Evolutionary conservation across 2,888 invertebrate species (phyloP), one percentile per base, ranked within the genome.

Genomic region (Trissoscelio sp.): DNA sequence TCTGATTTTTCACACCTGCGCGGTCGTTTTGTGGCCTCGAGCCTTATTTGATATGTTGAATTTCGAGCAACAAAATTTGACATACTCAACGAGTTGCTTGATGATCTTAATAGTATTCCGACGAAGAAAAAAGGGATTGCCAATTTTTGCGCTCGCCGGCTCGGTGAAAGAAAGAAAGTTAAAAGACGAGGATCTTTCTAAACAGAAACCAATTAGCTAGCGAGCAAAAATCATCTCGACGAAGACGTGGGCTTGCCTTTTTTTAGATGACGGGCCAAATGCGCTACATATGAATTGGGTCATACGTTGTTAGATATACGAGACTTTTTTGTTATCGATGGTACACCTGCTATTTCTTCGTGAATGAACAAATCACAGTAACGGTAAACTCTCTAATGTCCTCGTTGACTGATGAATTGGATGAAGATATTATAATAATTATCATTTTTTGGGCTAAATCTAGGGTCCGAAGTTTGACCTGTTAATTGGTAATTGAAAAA

Each of bases 1-100:
- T 83, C 80, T 79, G 85, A 85, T 84, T 86, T 84, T 85, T 86
- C 85, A 84, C 84, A 84, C 85, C 84, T 84, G 85, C 83, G 58
- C 48, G 51, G 28, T 55, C 37, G 64, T 42, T 62, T 58, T 53
- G 44, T 39, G 18, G 58, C 67, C 74, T 16, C 42, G 16, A 48
- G 78, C 70, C 77, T 79, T 67, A 55, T 83, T 80, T 83, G 70
- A 81, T 81, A 79, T 70, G 77, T 69, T 66, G 51, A 67, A 75
- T 79, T 77, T 79, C 69, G 66, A 46, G 53, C 72, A 55, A 53
- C 70, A 22, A 79, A 81, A 81, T 79, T 74, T 81, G 79, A 78
- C 79, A 67, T 67, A 62, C 73, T 73, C 69, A 73, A 81, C 81
- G 60, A 81, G 81, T 78, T 81, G 58, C 67, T 58, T 81, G 74